Evolutionary conservation across 2,113 vertebrate genomes (phyloP).

Genomic region (Candoia aspera): DNA sequence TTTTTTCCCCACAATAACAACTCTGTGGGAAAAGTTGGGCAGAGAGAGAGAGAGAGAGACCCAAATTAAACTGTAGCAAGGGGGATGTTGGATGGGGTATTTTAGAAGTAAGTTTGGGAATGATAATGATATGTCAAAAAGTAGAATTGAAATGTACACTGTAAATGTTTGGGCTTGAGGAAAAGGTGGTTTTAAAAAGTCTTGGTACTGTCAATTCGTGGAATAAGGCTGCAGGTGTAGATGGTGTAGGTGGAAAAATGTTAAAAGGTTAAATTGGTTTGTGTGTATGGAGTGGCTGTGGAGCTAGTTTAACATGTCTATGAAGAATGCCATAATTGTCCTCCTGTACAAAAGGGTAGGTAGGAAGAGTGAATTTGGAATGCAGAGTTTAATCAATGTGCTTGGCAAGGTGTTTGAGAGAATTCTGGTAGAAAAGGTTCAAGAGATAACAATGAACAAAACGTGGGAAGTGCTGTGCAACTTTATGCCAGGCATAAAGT

Average conservation of each 20-base stretch:
- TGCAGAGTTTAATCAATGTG: neutral
- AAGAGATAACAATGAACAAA: neutral
- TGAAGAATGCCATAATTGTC: neutral
- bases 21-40: neutral
- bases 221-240: neutral
- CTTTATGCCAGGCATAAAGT: neutral
- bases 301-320: neutral
- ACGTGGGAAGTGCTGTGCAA: neutral
- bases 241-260: neutral
- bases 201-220: neutral
- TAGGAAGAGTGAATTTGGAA: neutral
- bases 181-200: neutral
- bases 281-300: neutral
- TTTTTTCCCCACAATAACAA: neutral
- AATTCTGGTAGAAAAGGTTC: neutral
- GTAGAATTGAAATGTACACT: neutral
- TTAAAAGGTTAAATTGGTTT: neutral
- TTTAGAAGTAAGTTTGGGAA: neutral
- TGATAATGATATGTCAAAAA: neutral
- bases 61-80: neutral
- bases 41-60: neutral
- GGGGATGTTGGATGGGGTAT: neutral
- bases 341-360: neutral
- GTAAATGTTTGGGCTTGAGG: neutral
- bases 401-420: neutral